Percentiles rank a stretch among this genome's conserved stretches.
Conservation (phyloP, 2,888 invertebrate species). For the Chrysina gloriosa region DNA sequence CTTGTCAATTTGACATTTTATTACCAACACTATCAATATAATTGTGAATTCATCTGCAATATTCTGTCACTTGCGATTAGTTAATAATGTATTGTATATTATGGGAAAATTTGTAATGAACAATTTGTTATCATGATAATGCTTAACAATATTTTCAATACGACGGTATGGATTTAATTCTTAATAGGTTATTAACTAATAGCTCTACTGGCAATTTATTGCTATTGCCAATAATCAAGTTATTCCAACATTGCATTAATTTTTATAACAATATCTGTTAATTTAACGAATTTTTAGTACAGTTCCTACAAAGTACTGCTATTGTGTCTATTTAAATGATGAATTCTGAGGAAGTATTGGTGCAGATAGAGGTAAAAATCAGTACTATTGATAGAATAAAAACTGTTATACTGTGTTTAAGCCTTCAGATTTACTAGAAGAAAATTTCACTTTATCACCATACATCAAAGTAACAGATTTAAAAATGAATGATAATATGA, state of each 20-base stretch:
- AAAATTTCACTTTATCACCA: slow-evolving; percentile 41
- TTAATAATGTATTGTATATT: no score
- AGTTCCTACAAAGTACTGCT: neutral
- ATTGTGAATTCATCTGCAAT: no score
- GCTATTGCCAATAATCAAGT: neutral
- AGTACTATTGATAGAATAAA: slow-evolving; percentile 3
- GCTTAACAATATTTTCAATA: no score
- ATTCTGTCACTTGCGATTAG: no score
- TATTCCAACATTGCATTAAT: neutral
- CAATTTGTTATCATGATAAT: no score
- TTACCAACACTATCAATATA: no score
- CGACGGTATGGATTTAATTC: no score
- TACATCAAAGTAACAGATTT: slow-evolving; percentile 41
- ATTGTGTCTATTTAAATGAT: slow-evolving; percentile 28
- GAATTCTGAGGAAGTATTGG: slow-evolving; percentile 42
- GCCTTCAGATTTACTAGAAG: slow-evolving; percentile 41
- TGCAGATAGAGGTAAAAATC: slow-evolving; percentile 38
- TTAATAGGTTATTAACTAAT: no score
- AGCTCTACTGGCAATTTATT: neutral
- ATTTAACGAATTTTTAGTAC: slow-evolving; percentile 2
- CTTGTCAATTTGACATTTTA: no score
- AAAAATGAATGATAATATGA: slow-evolving; percentile 39
- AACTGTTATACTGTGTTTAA: slow-evolving; percentile 33
- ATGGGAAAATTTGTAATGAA: no score
- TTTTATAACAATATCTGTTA: neutral